Base-by-base conservation (phyloP, 2,888 invertebrate species). In the Myathropa florea region DNA sequence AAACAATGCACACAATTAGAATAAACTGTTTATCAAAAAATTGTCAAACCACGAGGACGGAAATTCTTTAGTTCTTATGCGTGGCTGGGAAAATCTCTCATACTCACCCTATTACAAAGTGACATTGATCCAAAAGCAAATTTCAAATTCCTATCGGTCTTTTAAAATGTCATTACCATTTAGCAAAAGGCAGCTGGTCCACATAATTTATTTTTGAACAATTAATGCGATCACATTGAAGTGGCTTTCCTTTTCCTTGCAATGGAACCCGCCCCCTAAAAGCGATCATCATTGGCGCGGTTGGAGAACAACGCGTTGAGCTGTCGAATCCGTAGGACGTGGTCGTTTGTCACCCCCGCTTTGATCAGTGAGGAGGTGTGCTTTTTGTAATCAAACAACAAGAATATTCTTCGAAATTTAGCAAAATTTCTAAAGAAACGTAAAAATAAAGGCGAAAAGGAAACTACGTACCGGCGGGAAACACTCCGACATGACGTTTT, bases 401-500 rank as follows among this genome's bases (percentile, higher is more conserved):
- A 60, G 10, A 46, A 60, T n/a, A 60, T 72, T 64, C 30, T 33
- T 3, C 1, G n/a, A 67, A 60, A 30, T 53, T 59, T 21, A 60
- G 30, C 59, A 23, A 55, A 26, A 23, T 61, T 65, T 14, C n/a
- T 53, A 6, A 24, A 71, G 68, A 7, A 7, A 53, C 10, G 39
- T 36, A 65, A 67, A 61, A 33, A 14, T 14, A 33, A 33, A 33
- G 33, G 12, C 14, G 63, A 46, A 46, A 60, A 59, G 26, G 24
- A 33, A 33, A 33, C 33, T 12, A 33, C 33, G 18, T 4, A 53
- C 23, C 28, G 21, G 59, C 30, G 79, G 79, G 71, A 57, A 59
- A 72, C 57, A 71, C 59, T 57, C n/a, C 24, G 24, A 23, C 23
- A 53, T 72, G 79, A 79, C 72, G 79, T 61, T 23, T 59, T 39